Conservation (phyloP, 2,113 vertebrate species). For the Chinchilla lanigera region DNA sequence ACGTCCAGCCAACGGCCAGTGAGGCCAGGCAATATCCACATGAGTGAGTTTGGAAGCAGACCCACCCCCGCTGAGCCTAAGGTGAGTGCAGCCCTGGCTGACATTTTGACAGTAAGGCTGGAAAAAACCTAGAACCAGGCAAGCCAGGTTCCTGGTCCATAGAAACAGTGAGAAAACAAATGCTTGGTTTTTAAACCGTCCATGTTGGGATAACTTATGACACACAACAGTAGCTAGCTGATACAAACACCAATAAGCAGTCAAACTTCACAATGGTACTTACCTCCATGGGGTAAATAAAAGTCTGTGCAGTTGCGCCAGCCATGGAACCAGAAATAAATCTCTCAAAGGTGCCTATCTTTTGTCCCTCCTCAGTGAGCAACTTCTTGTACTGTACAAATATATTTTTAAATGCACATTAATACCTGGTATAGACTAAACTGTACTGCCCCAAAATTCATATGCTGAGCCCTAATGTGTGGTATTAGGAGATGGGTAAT, state of each 20-base stretch:
- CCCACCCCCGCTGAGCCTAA: rapidly evolving
- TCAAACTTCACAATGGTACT: background rate
- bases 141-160: background rate
- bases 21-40: background rate
- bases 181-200: background rate
- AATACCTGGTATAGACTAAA: background rate
- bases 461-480: background rate
- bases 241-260: background rate
- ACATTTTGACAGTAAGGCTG: background rate
- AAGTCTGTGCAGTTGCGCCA: constrained; percentile 96
- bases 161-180: background rate
- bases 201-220: background rate
- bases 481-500: background rate
- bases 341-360: constrained; percentile 91
- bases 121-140: background rate
- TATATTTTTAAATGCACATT: constrained; percentile 54
- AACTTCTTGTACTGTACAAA: constrained; percentile 94
- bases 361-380: constrained; percentile 90
- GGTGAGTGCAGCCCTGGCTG: background rate
- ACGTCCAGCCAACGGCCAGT: background rate
- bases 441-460: background rate
- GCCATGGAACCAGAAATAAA: constrained; percentile 96
- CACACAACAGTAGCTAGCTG: background rate
- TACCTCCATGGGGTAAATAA: constrained; percentile 99
- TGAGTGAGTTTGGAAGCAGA: background rate